Evolutionary conservation across 2,113 vertebrate species (phyloP).

Genomic region (Tragelaphus buxtoni): DNA sequence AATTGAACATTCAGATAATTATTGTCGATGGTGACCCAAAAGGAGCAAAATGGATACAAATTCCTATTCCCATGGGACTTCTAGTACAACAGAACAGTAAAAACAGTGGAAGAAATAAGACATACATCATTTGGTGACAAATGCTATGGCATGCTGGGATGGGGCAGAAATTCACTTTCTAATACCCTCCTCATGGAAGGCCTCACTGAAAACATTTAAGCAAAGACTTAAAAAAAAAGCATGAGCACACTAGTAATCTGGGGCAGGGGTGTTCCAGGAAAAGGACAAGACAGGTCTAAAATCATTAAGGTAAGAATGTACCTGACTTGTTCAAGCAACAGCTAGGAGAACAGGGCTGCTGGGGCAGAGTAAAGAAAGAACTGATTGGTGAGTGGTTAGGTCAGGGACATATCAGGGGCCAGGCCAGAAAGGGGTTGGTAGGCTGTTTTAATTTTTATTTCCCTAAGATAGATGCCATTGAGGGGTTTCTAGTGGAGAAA

Average conservation of each 20-base stretch:
- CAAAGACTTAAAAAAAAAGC: neutral
- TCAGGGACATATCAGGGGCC: neutral
- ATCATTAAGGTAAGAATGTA: neutral
- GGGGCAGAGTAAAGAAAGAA: neutral
- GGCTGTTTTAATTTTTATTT: neutral
- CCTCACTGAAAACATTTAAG: neutral
- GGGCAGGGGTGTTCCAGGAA: neutral
- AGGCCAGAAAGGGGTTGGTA: fast-evolving
- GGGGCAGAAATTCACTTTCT: neutral
- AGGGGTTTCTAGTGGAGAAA: neutral
- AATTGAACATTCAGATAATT: neutral
- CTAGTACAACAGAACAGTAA: neutral
- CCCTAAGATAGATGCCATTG: neutral
- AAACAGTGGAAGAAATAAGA: neutral
- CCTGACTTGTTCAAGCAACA: neutral
- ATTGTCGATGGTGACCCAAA: neutral
- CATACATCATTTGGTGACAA: neutral
- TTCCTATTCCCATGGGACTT: neutral
- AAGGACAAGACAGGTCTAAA: neutral
- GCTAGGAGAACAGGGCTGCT: neutral
- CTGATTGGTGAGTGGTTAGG: neutral
- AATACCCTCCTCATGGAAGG: neutral
- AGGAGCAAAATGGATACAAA: neutral
- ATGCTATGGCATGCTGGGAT: neutral
- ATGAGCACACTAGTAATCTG: neutral